These are phyloP conservation scores for Apistogramma diplotaenia DNA, from an alignment of 2,113 vertebrate genomes.

Conservation along the genomic window DNA sequence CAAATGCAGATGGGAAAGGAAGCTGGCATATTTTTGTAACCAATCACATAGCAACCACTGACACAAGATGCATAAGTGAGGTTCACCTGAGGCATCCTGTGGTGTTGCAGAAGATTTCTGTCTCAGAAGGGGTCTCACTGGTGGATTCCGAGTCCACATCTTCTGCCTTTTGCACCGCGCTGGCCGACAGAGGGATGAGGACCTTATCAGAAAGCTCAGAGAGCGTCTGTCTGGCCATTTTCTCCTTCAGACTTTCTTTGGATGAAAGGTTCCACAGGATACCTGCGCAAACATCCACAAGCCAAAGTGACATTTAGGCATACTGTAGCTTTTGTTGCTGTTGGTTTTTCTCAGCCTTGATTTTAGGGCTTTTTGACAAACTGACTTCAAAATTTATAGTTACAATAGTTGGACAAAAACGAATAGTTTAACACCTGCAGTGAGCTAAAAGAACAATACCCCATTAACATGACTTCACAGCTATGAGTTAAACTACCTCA, in stretches of 20 bases:
- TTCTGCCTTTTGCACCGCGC: fast-evolving
- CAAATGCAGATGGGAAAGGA: conserved; percentile 16
- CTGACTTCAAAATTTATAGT: not conserved
- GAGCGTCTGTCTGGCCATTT: conserved; percentile 84
- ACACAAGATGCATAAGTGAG: not conserved
- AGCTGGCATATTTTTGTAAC: not conserved
- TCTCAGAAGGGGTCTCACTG: conserved; percentile 84
- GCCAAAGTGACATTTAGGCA: not conserved
- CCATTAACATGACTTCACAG: not conserved
- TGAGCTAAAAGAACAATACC: not conserved
- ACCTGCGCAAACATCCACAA: conserved; percentile 70
- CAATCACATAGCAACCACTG: not conserved
- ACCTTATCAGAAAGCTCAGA: conserved; percentile 83
- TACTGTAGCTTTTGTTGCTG: not conserved
- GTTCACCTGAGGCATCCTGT: conserved; percentile 92
- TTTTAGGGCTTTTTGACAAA: not conserved
- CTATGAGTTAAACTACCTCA: not conserved
- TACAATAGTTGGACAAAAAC: no score
- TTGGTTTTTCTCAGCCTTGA: not conserved
- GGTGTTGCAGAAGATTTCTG: conserved; percentile 94
- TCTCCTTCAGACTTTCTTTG: conserved; percentile 90
- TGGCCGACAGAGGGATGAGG: conserved; percentile 81
- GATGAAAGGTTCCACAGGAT: conserved; percentile 98
- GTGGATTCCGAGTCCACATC: conserved; percentile 46
- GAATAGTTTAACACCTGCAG: not conserved